Conservation (phyloP, 2,888 invertebrate species). For the Aspidapion aeneum region DNA sequence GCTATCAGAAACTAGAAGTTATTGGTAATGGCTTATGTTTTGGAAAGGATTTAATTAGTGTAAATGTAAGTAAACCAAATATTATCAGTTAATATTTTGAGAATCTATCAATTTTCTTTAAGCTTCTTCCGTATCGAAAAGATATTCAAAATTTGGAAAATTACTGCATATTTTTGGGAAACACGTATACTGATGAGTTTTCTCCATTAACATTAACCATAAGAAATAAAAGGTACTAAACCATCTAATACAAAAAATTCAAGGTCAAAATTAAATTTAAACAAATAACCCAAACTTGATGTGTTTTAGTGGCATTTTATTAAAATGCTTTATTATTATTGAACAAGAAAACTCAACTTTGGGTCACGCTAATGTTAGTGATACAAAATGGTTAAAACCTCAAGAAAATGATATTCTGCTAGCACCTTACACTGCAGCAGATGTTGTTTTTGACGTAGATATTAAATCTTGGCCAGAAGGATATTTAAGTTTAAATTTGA, state of each 20-base stretch:
- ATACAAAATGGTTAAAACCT: not conserved
- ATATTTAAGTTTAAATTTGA: constrained; percentile 39
- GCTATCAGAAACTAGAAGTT: constrained; percentile 43
- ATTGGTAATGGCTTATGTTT: constrained; percentile 48
- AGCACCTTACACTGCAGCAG: constrained; percentile 33
- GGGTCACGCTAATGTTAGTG: too few species aligned
- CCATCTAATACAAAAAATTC: too few species aligned
- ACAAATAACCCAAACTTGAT: too few species aligned
- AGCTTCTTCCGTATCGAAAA: constrained; percentile 23
- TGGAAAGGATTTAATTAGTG: constrained; percentile 33
- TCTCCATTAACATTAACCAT: constrained; percentile 27
- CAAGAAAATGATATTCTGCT: constrained; percentile 30
- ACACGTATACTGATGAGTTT: constrained; percentile 17
- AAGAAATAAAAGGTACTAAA: constrained; percentile 36
- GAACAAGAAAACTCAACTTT: not conserved
- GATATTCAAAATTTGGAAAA: constrained; percentile 26
- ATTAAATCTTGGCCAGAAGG: constrained; percentile 31
- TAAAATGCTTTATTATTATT: constrained; percentile 7
- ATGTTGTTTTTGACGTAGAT: constrained; percentile 37
- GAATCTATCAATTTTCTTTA: constrained; percentile 12
- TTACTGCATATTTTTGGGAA: constrained; percentile 33
- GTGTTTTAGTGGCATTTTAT: constrained; percentile 1
- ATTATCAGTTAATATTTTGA: constrained; percentile 3
- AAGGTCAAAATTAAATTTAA: too few species aligned
- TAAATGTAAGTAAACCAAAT: constrained; percentile 29